phyloP scores from a whole-genome alignment of 2,888 invertebrate species.

The Drosophila tripunctata region DNA sequence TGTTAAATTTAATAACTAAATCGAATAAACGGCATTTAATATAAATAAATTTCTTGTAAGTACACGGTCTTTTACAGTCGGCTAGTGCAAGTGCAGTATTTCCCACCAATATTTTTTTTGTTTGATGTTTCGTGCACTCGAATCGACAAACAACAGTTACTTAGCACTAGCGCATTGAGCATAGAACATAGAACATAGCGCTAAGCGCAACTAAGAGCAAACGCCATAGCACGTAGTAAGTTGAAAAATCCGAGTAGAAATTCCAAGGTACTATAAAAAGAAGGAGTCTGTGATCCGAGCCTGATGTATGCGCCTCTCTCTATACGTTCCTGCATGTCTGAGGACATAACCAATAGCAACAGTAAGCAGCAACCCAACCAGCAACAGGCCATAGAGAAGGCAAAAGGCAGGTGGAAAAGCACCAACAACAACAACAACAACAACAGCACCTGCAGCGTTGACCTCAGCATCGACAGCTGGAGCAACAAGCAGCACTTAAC shows the following conservation, averaged over 20 bases:
- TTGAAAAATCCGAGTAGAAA: constrained; percentile 67
- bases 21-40: too few species aligned
- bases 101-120: constrained; percentile 5
- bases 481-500: constrained; percentile 81
- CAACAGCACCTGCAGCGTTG: constrained; percentile 76
- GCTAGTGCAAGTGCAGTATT: too few species aligned
- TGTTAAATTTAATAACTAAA: too few species aligned
- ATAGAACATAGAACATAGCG: constrained; percentile 25
- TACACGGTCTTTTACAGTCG: too few species aligned
- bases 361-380: constrained; percentile 33
- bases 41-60: too few species aligned
- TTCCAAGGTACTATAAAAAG: constrained; percentile 39
- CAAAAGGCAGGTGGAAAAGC: constrained; percentile 44
- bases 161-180: constrained; percentile 67
- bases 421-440: too few species aligned
- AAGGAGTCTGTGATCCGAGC: constrained; percentile 8
- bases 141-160: constrained; percentile 69
- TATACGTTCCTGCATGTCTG: constrained; percentile 50
- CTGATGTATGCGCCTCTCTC: constrained; percentile 48
- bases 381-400: constrained; percentile 17
- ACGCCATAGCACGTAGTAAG: constrained; percentile 72
- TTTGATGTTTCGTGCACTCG: too few species aligned
- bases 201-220: constrained; percentile 71
- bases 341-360: constrained; percentile 65
- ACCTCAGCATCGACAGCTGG: constrained; percentile 79